Base-by-base conservation (phyloP, 2,113 vertebrate genomes). In the Steatornis caripensis region DNA sequence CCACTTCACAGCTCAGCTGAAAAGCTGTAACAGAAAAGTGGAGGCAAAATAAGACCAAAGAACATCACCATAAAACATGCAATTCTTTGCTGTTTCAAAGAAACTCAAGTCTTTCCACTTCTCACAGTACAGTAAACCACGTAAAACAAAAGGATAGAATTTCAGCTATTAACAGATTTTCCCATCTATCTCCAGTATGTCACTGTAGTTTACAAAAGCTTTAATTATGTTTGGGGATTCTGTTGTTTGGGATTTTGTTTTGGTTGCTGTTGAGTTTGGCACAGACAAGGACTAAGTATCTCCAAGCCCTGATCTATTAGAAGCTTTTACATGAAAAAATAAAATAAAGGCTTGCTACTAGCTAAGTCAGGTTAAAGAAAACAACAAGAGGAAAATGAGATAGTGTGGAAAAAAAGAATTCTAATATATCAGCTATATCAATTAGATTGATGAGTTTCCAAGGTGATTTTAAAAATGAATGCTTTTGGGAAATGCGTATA, bases 201-300 rank as follows among this genome's bases (percentile, higher is more conserved):
- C 74, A 84, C 34, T 30, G 45, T 75, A 20, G 46, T 70, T 91
- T 90, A 78, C 23, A 83, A 71, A 57, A 87, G 24, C 34, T 48
- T 88, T 93, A 55, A 61, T 76, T n/a, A 49, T 54, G 12, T 49
- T 89, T 87, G 39, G 13, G 12, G n/a, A n/a, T n/a, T 5, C 79
- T 76, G 65, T n/a, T 66, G 12, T 29, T 77, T 30, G 17, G 5
- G 1, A 12, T 2, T 29, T 83, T 55, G 37, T 82, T 41, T 66
- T 53, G 15, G 18, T 83, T 91, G 60, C 49, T 94, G 54, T 71
- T 92, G 84, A 86, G 53, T 87, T 91, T 95, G 81, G 92, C 96
- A 91, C 7, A 75, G 45, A 71, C 45, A 83, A 89, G 62, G 72
- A 84, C 14, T 2, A 95, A 90, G 65, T 5, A 6, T 37, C 32